A percentile compares a stretch with the other conserved stretches of the same genome.
These are phyloP conservation scores for Scotopteryx bipunctaria DNA, from an alignment of 2,888 invertebrate species.

Conservation along the genomic window DNA sequence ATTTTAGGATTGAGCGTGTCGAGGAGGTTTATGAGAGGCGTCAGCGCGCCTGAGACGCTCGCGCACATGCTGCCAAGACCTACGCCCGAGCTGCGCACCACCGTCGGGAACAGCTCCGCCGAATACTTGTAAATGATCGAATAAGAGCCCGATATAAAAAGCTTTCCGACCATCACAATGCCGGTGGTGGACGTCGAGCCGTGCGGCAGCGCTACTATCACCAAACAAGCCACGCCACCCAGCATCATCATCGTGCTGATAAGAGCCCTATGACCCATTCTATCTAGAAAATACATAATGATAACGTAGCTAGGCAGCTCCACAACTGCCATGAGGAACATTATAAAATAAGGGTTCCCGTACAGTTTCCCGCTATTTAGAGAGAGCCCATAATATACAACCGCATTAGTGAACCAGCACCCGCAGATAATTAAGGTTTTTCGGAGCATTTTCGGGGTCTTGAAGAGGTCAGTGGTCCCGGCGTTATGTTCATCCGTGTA, in stretches of 20 bases:
- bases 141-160: conserved; percentile 93
- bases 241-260: conserved; percentile 90
- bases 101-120: conserved; percentile 93
- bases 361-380: conserved; percentile 90
- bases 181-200: conserved; percentile 84
- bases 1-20: conserved; percentile 91
- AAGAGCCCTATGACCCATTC: conserved; percentile 89
- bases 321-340: conserved; percentile 90
- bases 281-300: conserved; percentile 89
- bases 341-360: conserved; percentile 91
- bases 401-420: conserved; percentile 93
- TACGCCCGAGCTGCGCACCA: conserved; percentile 92
- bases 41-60: conserved; percentile 90
- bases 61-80: conserved; percentile 94
- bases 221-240: conserved; percentile 90
- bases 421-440: conserved; percentile 92
- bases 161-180: conserved; percentile 90
- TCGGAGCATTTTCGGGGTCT: conserved; percentile 89
- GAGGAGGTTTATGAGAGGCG: conserved; percentile 89
- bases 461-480: conserved; percentile 89
- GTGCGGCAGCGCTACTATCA: conserved; percentile 87
- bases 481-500: conserved; percentile 78
- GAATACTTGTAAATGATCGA: conserved; percentile 94
- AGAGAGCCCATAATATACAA: conserved; percentile 93
- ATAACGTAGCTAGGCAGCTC: conserved; percentile 91